These are phyloP conservation scores for Listronotus oregonensis DNA, from an alignment of 1,140 invertebrate genomes.

Conservation along the genomic window DNA sequence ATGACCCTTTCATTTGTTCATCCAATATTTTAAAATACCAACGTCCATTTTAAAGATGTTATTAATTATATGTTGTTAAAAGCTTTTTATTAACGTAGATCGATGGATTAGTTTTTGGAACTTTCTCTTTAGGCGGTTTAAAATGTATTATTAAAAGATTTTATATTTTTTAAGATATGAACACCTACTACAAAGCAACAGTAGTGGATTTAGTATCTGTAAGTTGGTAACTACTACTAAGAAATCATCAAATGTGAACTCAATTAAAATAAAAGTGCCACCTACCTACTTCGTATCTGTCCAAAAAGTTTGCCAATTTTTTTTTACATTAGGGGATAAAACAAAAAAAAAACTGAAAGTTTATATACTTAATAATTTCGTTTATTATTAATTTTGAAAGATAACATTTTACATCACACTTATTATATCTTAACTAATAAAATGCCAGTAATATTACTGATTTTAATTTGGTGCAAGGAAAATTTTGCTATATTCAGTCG, in stretches of 20 bases:
- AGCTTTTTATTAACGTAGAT: slow-evolving; percentile 27
- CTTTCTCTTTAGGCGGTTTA: background rate
- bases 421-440: slow-evolving; percentile 52
- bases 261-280: slow-evolving; percentile 46
- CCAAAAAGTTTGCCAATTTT: slow-evolving; percentile 42
- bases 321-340: slow-evolving; percentile 2
- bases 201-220: slow-evolving; percentile 53
- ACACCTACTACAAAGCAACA: slow-evolving; percentile 34
- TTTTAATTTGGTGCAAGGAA: slow-evolving; percentile 48
- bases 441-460: slow-evolving; percentile 42
- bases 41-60: background rate
- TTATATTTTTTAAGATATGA: background rate
- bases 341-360: background rate
- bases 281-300: slow-evolving; percentile 48
- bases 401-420: slow-evolving; percentile 58
- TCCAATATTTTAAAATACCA: background rate
- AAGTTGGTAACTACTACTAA: slow-evolving; percentile 39
- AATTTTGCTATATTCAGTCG: slow-evolving; percentile 52
- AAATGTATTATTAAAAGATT: slow-evolving; percentile 4
- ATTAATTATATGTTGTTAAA: slow-evolving; percentile 31
- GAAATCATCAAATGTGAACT: slow-evolving; percentile 5
- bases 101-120: slow-evolving; percentile 3
- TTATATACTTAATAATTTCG: slow-evolving; percentile 48
- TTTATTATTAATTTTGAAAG: slow-evolving; percentile 57
- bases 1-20: slow-evolving; percentile 8